Evolutionary conservation across 2,113 vertebrate species (phyloP), one percentile per base, ranked within the genome.

Genomic region (Trochalopteron elliotii): DNA sequence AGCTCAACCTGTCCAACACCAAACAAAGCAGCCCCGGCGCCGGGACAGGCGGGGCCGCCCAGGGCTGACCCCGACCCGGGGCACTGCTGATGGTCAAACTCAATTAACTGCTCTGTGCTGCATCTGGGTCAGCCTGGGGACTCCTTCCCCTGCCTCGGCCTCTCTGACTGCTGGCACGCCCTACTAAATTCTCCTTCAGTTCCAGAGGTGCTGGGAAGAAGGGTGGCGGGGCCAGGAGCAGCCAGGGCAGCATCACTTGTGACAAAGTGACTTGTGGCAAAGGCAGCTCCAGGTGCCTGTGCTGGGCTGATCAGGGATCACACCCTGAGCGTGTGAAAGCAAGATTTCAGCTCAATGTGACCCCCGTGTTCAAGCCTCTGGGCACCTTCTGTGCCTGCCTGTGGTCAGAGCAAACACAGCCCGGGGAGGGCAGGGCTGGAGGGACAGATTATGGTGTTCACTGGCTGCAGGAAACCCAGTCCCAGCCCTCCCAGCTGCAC

Each of bases 251-350:
- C 61, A 25, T 8, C 47, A 0, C 0, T 5, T 11, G n/a, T 35
- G n/a, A 35, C 56, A 35, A 59, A 59, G 56, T 24, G 0, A 3
- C 35, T 15, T 0, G 1, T 28, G 47, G 7, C 0, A 1, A 39
- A 24, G 11, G 30, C 47, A 37, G 44, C 12, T 33, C 68, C 1
- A 12, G 0, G 49, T 27, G 56, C 19, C 70, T 4, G 6, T 4
- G 40, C 37, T 50, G 77, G 44, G 60, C 65, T 65, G 63, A 12
- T 11, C 5, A 0, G 40, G 56, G 70, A 40, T 83, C 31, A 10
- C 79, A n/a, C 2, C 33, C 15, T 1, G 1, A 8, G 18, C 16
- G 3, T 0, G 5, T 0, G 2, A 44, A 16, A 75, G 39, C 4
- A 9, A 27, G 20, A 10, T n/a, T 55, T 42, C 50, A 74, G 27